Conservation (phyloP, 2,113 vertebrate species). For the Okapia johnstoni region DNA sequence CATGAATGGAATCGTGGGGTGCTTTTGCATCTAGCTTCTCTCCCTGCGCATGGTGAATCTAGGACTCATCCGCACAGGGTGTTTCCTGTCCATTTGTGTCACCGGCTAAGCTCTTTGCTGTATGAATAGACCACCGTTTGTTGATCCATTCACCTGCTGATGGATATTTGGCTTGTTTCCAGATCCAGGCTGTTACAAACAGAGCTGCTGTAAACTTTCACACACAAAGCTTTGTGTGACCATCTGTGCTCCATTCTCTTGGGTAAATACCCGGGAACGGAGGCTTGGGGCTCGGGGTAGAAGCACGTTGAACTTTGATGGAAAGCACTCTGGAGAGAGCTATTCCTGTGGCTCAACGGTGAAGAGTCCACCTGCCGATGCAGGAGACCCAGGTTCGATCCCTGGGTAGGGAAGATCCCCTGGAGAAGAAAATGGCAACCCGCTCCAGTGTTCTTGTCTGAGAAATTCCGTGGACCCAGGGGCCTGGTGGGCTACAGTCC, state of each 20-base stretch:
- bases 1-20: not conserved
- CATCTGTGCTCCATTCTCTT: fast-evolving
- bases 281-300: fast-evolving
- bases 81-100: fast-evolving
- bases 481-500: not conserved
- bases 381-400: not conserved
- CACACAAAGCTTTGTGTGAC: not conserved
- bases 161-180: not conserved
- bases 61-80: no score
- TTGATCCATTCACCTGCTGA: not conserved
- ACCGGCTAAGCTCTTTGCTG: not conserved
- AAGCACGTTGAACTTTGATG: not conserved
- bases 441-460: not conserved
- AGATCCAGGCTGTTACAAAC: not conserved
- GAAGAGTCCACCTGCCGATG: not conserved
- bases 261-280: not conserved
- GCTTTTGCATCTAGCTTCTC: not conserved
- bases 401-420: not conserved
- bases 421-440: not conserved
- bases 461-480: not conserved
- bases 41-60: not conserved
- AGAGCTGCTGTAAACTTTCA: not conserved
- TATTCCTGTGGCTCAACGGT: not conserved
- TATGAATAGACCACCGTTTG: not conserved
- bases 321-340: not conserved